Conservation (phyloP, 2,888 invertebrate species). For the Helleia helle region DNA sequence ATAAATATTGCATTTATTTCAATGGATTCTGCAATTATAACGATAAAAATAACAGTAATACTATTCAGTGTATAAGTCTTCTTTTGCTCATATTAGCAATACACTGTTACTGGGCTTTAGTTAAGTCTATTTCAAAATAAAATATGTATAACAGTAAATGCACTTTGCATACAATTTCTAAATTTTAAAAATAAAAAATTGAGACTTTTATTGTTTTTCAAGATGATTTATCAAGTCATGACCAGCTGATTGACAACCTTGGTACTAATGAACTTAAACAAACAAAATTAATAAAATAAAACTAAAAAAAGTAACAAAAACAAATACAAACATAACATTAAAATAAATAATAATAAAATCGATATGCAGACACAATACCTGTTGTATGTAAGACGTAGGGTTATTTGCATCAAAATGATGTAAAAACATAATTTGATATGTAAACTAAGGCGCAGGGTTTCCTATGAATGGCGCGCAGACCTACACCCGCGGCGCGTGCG, state of each 20-base stretch:
- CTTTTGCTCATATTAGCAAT: not conserved
- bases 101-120: conserved; percentile 41
- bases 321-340: conserved; percentile 72
- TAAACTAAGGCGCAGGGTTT: conserved; percentile 7
- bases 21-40: conserved; percentile 63
- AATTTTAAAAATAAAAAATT: conserved; percentile 67
- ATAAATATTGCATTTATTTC: conserved; percentile 76
- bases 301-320: conserved; percentile 54
- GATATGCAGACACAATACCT: conserved; percentile 59
- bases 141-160: conserved; percentile 69
- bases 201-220: conserved; percentile 66
- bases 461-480: conserved; percentile 27
- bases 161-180: conserved; percentile 66
- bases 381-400: not conserved
- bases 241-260: conserved; percentile 32
- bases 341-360: conserved; percentile 44
- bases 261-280: conserved; percentile 47
- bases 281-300: conserved; percentile 55
- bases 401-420: conserved; percentile 60
- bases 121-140: conserved; percentile 54
- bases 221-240: conserved; percentile 59
- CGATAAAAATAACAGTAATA: conserved; percentile 71
- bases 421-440: conserved; percentile 24
- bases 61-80: conserved; percentile 68
- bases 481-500: conserved; percentile 61